Evolutionary conservation across 2,113 vertebrate genomes (phyloP), one percentile per base, ranked within the genome.

Genomic region (Perognathus longimembris): DNA sequence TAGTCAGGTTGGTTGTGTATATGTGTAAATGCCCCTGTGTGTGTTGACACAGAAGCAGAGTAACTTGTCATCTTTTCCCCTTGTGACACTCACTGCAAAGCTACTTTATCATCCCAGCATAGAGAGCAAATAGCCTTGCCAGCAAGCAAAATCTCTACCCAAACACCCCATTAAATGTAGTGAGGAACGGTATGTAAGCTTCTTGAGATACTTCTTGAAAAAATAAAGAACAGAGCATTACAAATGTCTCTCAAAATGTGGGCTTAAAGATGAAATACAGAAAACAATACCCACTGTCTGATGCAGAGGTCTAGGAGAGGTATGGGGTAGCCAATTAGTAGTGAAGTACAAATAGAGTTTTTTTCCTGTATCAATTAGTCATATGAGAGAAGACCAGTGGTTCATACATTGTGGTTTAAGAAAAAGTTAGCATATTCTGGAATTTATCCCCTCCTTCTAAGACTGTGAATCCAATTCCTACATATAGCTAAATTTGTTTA

Each of bases 181-280:
- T 66, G 30, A 90, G 34, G 88, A 59, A 38, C 10, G 61, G 24
- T 14, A 5, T 61, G 15, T 36, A 10, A 22, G 4, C 30, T 87
- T 87, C 85, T 83, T 5, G 6, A 73, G 21, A 59, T 42, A 12
- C 20, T 73, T 83, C 76, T 67, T 42, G 38, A 0, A 75, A 40
- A 83, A 64, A 64, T 2, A 89, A n/a, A 79, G 34, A 66, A 7
- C 32, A 79, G 34, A 66, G 10, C 32, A 71, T 87, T 86, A 24
- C 82, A 75, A 85, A 30, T 61, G 24, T 32, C 40, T 91, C 54
- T 64, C 6, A 75, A 36, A 71, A 69, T 64, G 15, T 2, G 0
- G 17, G 3, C 40, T 82, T 45, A 73, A 90, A 87, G 81, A 92
- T 69, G 86, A 93, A 92, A 89, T 40, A 38, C 20, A 71, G 5